Percentiles rank a stretch among this genome's conserved stretches.
phyloP scores from a whole-genome alignment of 2,797 vertebrate genomes.

The Pelodytes ibericus region DNA sequence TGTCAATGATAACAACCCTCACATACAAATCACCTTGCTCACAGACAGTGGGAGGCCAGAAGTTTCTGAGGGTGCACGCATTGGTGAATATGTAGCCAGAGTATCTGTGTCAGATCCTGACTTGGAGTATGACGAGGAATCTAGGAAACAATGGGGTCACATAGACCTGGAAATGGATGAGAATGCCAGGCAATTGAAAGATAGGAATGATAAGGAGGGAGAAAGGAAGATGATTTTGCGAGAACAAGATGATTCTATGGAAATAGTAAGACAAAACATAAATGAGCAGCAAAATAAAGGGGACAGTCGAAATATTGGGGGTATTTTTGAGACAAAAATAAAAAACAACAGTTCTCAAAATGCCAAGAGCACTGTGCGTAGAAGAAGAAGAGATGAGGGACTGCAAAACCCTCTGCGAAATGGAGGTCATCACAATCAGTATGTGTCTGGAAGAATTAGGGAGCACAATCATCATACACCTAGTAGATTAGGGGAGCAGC shows the following conservation, averaged over 20 bases:
- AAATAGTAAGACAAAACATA: background rate
- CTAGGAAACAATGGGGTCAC: background rate
- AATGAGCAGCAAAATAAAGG: background rate
- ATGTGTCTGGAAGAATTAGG: background rate
- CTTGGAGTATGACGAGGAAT: constrained; percentile 42
- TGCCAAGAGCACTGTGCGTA: background rate
- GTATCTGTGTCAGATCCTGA: constrained; percentile 88
- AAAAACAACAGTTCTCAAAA: background rate
- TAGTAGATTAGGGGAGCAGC: constrained; percentile 39
- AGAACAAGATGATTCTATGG: background rate
- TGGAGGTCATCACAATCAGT: background rate
- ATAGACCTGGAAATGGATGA: background rate
- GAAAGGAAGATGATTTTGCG: background rate
- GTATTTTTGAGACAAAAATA: background rate
- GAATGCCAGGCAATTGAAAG: background rate
- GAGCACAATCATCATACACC: background rate
- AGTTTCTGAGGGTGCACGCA: constrained; percentile 80
- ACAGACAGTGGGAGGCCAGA: constrained; percentile 78
- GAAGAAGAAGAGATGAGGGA: background rate
- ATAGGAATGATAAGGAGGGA: background rate
- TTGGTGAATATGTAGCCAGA: constrained; percentile 85
- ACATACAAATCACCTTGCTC: constrained; percentile 82
- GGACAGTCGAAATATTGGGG: background rate
- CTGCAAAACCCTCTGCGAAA: background rate
- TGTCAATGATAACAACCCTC: constrained; percentile 87